Percentiles rank a stretch among this genome's conserved stretches.
These are phyloP conservation scores for Strix aluco DNA, from an alignment of 2,113 vertebrate genomes.

Conservation along the genomic window DNA sequence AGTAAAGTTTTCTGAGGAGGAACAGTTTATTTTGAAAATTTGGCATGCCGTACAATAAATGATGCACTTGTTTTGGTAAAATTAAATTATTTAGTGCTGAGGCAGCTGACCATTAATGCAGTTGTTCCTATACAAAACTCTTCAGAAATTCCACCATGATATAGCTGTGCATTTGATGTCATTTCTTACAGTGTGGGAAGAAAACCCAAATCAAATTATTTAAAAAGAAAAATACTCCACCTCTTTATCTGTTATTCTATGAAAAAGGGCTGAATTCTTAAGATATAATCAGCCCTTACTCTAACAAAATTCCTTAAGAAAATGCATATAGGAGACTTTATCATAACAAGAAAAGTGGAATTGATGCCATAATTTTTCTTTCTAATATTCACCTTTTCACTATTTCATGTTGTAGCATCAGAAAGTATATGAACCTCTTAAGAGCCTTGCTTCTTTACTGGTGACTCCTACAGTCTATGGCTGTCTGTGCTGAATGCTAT, in stretches of 20 bases:
- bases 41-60: neutral
- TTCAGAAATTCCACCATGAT: neutral
- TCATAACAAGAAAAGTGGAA: neutral
- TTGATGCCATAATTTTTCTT: neutral
- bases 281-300: neutral
- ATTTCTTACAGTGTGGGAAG: neutral
- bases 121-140: neutral
- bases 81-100: neutral
- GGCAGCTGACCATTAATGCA: neutral
- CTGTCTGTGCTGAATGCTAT: neutral
- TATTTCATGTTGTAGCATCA: neutral
- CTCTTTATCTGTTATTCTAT: neutral
- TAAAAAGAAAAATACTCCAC: neutral
- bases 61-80: neutral
- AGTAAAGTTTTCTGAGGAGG: neutral
- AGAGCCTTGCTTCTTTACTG: neutral
- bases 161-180: accelerated
- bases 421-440: neutral
- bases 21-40: neutral
- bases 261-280: neutral
- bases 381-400: neutral
- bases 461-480: neutral
- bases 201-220: neutral
- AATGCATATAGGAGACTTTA: neutral
- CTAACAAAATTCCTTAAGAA: neutral